Conservation (phyloP, 2,888 invertebrate genomes). For the Parelbella ahira region DNA sequence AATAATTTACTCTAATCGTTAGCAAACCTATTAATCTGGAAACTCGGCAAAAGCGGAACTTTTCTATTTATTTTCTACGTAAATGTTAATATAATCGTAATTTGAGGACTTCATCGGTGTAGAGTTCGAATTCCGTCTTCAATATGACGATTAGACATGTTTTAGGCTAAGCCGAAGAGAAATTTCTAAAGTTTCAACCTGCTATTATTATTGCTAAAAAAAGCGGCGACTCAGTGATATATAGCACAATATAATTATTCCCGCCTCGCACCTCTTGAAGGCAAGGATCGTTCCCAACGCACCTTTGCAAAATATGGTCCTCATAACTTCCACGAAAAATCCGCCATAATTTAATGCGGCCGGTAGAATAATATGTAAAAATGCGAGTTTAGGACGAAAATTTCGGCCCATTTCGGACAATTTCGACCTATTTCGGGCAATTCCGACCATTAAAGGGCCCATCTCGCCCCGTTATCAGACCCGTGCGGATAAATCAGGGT, state of each 20-base stretch:
- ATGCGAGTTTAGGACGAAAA: slow-evolving; percentile 50
- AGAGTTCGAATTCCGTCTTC: no score
- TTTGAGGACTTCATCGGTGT: no score
- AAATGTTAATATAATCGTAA: no score
- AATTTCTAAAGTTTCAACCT: no score
- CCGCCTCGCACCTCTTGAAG: slow-evolving; percentile 49
- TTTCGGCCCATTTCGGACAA: slow-evolving; percentile 51
- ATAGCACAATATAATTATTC: slow-evolving; percentile 51
- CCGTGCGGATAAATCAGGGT: slow-evolving; percentile 67
- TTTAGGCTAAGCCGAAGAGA: no score
- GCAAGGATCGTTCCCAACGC: slow-evolving; percentile 51
- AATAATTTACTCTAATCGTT: no score
- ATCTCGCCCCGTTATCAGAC: slow-evolving; percentile 67
- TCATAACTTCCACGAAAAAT: slow-evolving; percentile 66
- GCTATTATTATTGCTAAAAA: no score
- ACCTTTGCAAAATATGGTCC: slow-evolving; percentile 70
- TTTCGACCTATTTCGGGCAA: slow-evolving; percentile 57
- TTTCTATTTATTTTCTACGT: no score
- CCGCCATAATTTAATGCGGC: slow-evolving; percentile 66
- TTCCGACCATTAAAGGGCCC: slow-evolving; percentile 59
- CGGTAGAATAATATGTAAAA: slow-evolving; percentile 72
- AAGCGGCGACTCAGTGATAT: slow-evolving; percentile 10
- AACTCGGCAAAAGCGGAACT: no score
- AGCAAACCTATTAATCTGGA: no score
- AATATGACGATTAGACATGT: no score